Conservation (phyloP, 2,797 vertebrate species). For the Ctenopoma kingsleyae region DNA sequence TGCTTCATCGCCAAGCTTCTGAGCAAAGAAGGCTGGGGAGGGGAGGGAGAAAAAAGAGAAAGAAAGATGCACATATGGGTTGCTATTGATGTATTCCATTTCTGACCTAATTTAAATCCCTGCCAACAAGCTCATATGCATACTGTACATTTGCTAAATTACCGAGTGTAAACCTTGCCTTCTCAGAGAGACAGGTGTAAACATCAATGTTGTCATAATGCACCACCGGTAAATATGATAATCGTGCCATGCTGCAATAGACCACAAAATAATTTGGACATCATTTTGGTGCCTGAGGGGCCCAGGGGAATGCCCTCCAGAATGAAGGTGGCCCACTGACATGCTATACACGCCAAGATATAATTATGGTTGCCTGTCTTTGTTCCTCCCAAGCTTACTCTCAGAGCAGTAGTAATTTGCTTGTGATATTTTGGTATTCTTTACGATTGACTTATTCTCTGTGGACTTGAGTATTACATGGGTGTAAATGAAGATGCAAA, state of each 20-base stretch:
- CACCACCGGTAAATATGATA: constrained; percentile 85
- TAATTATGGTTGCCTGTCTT: constrained; percentile 88
- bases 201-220: constrained; percentile 86
- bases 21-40: constrained; percentile 81
- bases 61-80: constrained; percentile 87
- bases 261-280: constrained; percentile 88
- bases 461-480: constrained; percentile 77
- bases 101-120: constrained; percentile 90
- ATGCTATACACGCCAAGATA: constrained; percentile 87
- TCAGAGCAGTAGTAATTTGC: constrained; percentile 84
- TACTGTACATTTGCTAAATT: constrained; percentile 89
- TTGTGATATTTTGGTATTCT: constrained; percentile 86
- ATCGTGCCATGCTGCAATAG: constrained; percentile 73
- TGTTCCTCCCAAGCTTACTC: constrained; percentile 85
- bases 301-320: constrained; percentile 83
- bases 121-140: constrained; percentile 88
- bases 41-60: constrained; percentile 57
- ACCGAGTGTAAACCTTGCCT: constrained; percentile 82
- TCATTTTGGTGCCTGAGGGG: constrained; percentile 85
- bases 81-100: constrained; percentile 89
- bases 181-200: constrained; percentile 86
- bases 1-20: constrained; percentile 86
- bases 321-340: constrained; percentile 86
- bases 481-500: constrained; percentile 68
- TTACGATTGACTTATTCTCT: constrained; percentile 80